Percentiles rank a stretch among this genome's conserved stretches.
phyloP scores from a whole-genome alignment of 2,113 vertebrate species.

The Ptyas mucosa region DNA sequence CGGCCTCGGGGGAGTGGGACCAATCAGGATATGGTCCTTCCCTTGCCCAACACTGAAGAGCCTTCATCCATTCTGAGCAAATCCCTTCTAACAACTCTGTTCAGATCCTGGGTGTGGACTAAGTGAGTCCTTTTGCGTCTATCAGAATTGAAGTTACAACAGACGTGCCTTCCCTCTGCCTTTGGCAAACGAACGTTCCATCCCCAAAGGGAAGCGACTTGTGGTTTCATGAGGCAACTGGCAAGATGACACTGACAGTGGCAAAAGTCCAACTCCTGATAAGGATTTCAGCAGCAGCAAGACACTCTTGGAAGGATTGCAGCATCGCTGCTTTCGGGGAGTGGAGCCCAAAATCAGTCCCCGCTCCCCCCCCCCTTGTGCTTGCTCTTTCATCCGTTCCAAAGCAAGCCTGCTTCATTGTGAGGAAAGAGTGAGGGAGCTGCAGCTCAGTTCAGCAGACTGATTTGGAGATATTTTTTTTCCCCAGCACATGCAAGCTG shows the following conservation, averaged over 20 bases:
- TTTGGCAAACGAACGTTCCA: conserved; percentile 24
- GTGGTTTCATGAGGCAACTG: conserved; percentile 36
- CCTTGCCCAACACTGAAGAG: not conserved
- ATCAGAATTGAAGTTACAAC: conserved; percentile 9
- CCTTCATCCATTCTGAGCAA: not conserved
- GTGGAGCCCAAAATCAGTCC: not conserved
- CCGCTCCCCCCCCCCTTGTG: not conserved
- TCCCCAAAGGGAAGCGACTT: conserved; percentile 22
- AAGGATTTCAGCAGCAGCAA: not conserved
- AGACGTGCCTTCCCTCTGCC: not conserved
- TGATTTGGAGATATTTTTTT: conserved; percentile 3
- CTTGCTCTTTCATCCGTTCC: not conserved
- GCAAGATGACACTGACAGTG: conserved; percentile 21
- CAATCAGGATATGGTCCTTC: not conserved
- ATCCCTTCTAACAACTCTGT: not conserved
- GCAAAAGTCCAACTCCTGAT: conserved; percentile 26
- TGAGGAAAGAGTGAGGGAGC: not conserved
- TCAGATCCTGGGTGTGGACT: conserved; percentile 1
- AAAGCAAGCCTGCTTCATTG: not conserved
- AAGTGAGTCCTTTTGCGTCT: not conserved
- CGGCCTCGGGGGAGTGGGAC: not conserved
- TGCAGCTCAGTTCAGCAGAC: not conserved
- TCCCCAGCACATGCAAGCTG: conserved; percentile 21
- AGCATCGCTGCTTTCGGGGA: not conserved
- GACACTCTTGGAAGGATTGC: conserved; percentile 20